phyloP scores from a whole-genome alignment of 35 echinoderm and acorn worm species.

The Apostichopus japonicus region DNA sequence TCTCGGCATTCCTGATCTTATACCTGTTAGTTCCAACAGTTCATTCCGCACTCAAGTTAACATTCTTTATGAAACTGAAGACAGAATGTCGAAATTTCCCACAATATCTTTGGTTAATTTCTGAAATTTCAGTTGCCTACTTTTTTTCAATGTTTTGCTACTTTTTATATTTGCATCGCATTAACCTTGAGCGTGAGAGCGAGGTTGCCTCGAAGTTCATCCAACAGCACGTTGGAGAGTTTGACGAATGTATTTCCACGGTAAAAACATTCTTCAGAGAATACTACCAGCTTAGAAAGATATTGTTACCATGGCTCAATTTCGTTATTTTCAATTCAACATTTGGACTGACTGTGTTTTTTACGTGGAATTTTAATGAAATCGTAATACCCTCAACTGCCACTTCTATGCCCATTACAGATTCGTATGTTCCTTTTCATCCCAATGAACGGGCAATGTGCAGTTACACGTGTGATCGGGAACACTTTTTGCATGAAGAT shows the following conservation, averaged over 20 bases:
- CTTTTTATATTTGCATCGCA: background rate
- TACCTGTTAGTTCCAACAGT: background rate
- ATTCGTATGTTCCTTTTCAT: background rate
- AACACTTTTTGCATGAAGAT: background rate
- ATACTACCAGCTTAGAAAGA: constrained; percentile 6
- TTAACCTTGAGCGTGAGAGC: background rate
- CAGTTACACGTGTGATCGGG: background rate
- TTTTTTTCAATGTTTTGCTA: constrained; percentile 30
- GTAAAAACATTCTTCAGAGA: background rate
- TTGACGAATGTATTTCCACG: background rate
- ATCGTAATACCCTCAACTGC: background rate
- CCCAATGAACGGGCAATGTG: background rate
- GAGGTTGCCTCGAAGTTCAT: background rate
- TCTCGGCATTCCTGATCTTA: background rate
- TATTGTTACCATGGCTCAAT: background rate
- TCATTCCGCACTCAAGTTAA: background rate
- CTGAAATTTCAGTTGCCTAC: background rate
- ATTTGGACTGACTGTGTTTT: constrained; percentile 30
- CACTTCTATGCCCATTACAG: background rate
- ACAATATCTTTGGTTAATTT: background rate
- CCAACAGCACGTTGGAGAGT: background rate
- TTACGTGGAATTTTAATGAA: constrained; percentile 36
- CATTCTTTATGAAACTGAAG: background rate
- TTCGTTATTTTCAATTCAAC: constrained; percentile 17
- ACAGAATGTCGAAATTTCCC: background rate